Base-by-base conservation (phyloP, 2,888 invertebrate genomes). In the Eristalis arbustorum region DNA sequence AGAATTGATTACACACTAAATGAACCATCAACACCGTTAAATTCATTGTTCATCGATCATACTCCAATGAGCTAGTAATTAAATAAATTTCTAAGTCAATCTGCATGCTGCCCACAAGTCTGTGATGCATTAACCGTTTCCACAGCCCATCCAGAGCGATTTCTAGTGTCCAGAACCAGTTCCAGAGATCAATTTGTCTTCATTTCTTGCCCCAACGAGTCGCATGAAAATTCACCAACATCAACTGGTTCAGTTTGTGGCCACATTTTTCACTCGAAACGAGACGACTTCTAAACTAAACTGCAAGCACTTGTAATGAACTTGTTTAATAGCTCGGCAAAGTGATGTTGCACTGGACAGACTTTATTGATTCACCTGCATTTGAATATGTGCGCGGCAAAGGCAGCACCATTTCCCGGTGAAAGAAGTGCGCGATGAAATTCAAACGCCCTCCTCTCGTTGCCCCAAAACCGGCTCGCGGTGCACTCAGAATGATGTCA, bases 181-280 rank as follows among this genome's bases (percentile, higher is more conserved):
- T 81, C 63, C 49, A n/a, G 76, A 18, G 59, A 73, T 77, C 77
- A 85, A 81, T 85, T 85, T 81, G 72, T 81, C 84, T 85, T 85
- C 37, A 77, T 77, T 81, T 80, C 49, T 18, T 49, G 42, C 76
- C 59, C 56, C 56, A 73, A 57, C 69, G 81, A n/a, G n/a, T 73
- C 74, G 31, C 40, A 62, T 57, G 59, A 64, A 71, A 84, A 76
- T 40, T 72, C 64, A 56, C 74, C 67, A 56, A 10, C n/a, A 61
- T 66, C 31, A 31, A 84, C 84, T 31, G 74, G 84, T 79, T 79
- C 49, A 18, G 49, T n/a, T 14, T 14, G 56, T 56, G 42, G 49
- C 22, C 42, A 64, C 68, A 77, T 37, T 64, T 62, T 73, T 28
- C 64, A 62, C 37, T 25, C 56, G 71, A 18, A 77, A 69, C 73